Percentiles rank a stretch among this genome's conserved stretches.
Evolutionary conservation across 2,888 invertebrate species (phyloP).

Genomic region (Embidobia sp.): DNA sequence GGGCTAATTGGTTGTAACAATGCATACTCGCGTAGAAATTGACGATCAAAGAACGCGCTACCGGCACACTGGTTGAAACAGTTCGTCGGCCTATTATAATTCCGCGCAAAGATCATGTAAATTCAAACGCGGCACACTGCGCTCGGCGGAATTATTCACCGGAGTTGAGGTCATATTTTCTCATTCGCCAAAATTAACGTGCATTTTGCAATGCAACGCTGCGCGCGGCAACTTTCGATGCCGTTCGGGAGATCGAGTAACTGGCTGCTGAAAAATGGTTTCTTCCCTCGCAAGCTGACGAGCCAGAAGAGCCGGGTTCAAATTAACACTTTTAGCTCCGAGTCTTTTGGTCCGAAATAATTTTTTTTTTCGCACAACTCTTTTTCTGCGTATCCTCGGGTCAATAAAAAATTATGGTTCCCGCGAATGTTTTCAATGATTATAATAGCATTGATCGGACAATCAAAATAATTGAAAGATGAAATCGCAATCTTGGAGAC

Average conservation of each 20-base stretch:
- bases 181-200: conserved; percentile 39
- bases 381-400: no score
- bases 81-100: conserved; percentile 25
- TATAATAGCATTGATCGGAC: no score
- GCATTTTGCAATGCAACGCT: conserved; percentile 20
- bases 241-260: conserved; percentile 17
- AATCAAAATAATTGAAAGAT: no score
- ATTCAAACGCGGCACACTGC: conserved; percentile 18
- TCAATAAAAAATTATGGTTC: no score
- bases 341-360: no score
- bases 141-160: conserved; percentile 31
- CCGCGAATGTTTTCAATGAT: no score
- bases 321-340: no score
- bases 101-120: conserved; percentile 27
- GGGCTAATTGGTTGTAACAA: conserved; percentile 8
- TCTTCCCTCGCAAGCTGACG: not conserved
- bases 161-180: conserved; percentile 40
- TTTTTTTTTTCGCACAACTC: no score
- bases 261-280: conserved; percentile 7
- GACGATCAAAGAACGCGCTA: conserved; percentile 12
- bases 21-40: not conserved
- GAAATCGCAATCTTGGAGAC: no score
- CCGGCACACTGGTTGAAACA: conserved; percentile 16
- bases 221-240: conserved; percentile 12
- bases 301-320: no score